phyloP scores from a whole-genome alignment of 2,113 vertebrate genomes.

The Menidia beryllina region DNA sequence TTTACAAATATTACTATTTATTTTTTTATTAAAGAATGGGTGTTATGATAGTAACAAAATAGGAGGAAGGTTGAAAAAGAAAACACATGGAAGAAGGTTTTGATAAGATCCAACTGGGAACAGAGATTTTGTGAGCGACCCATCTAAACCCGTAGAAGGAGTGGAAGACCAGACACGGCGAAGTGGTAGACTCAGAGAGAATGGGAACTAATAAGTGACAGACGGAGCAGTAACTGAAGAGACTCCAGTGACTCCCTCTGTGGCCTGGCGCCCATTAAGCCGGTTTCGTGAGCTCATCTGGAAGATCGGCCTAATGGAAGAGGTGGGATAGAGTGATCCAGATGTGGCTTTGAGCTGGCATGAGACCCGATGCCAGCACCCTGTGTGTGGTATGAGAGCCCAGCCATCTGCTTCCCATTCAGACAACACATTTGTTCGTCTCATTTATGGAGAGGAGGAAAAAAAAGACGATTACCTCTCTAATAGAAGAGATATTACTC shows the following conservation, averaged over 20 bases:
- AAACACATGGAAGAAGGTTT: constrained; percentile 11
- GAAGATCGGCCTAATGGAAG: constrained; percentile 69
- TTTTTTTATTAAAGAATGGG: not conserved
- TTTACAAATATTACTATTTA: not conserved
- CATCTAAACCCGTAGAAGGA: not conserved
- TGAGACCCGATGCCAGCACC: constrained; percentile 73
- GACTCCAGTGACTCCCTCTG: constrained; percentile 40
- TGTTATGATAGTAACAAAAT: constrained; percentile 13
- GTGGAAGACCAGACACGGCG: not conserved
- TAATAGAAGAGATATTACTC: constrained; percentile 16
- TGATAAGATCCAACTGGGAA: constrained; percentile 21
- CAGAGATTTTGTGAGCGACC: not conserved
- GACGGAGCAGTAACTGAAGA: constrained; percentile 33
- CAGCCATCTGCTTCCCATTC: constrained; percentile 80
- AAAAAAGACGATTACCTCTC: constrained; percentile 76
- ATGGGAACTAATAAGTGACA: constrained; percentile 11
- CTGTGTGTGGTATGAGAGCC: constrained; percentile 79
- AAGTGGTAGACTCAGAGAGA: constrained; percentile 18
- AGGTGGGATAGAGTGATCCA: constrained; percentile 64
- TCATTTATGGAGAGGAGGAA: constrained; percentile 75
- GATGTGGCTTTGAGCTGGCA: constrained; percentile 71
- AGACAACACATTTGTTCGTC: constrained; percentile 59
- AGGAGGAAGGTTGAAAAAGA: not conserved
- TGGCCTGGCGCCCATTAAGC: constrained; percentile 70
- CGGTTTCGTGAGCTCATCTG: constrained; percentile 76